Evolutionary conservation across 2,797 vertebrate species (phyloP), one percentile per base, ranked within the genome.

Genomic region (Staurois parvus): DNA sequence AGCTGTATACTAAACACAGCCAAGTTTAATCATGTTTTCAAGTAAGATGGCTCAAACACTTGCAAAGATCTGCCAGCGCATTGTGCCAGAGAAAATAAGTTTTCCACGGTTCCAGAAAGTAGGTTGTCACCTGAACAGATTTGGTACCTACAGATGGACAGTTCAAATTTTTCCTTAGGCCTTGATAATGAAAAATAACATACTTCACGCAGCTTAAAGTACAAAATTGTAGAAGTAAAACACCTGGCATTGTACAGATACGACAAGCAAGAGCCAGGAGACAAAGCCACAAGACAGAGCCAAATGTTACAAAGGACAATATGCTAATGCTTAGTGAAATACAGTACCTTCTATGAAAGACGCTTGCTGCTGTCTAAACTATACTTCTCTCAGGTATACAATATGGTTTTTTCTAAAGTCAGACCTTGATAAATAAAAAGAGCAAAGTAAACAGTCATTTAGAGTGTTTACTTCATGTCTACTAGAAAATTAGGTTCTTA

Each of bases 131-230:
- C 66, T 52, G 78, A 30, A 45, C 34, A 74, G 52, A 74, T 74
- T 73, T 42, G 34, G 34, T 82, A 30, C 70, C 70, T 83, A 83
- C 72, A 83, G 40, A 83, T 75, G 72, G 81, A 83, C 81, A 83
- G 59, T 66, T 75, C 72, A 76, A 75, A 67, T 45, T 48, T 64
- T 52, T 40, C 81, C 59, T 75, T 29, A 48, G 81, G 81, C 62
- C 10, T 75, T 13, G 75, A 59, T 83, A 74, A 76, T 68, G 28
- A 75, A 75, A 83, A 59, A 83, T 83, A 69, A 70, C 19, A 52
- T 52, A 19, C 15, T 80, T 80, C 67, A 70, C 67, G 52, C 78
- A n/a, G 29, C 45, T 69, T 52, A 70, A 69, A 37, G 56, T 67
- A 42, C 37, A 67, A 45, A 30, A 75, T 30, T n/a, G 59, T 66